Evolutionary conservation across 2,888 invertebrate genomes (phyloP).

Genomic region (Caenorhabditis virilis): DNA sequence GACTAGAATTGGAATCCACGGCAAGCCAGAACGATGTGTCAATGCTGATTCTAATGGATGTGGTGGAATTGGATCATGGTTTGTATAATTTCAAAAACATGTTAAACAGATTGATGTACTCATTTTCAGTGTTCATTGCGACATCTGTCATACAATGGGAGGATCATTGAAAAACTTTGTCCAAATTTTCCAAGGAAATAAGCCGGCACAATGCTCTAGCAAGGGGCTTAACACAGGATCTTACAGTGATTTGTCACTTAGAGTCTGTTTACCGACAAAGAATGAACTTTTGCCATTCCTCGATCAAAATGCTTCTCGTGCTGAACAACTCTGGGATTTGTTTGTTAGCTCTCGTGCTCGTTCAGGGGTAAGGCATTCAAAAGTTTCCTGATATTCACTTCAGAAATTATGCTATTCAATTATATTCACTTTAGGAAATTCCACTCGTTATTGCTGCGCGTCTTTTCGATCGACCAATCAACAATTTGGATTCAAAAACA

Average conservation of each 20-base stretch:
- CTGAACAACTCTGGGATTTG: constrained; percentile 67
- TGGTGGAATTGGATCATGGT: constrained; percentile 68
- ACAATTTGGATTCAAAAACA: constrained; percentile 60
- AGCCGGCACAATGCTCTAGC: constrained; percentile 64
- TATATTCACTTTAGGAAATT: too few relatives aligned
- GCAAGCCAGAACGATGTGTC: constrained; percentile 67
- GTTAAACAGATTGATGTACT: too few relatives aligned
- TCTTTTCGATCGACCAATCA: constrained; percentile 66
- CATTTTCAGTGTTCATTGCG: constrained; percentile 58
- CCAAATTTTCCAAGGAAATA: constrained; percentile 65
- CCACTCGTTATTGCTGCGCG: constrained; percentile 67
- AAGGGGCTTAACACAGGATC: constrained; percentile 61
- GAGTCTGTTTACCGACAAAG: constrained; percentile 67
- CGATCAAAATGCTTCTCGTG: constrained; percentile 65
- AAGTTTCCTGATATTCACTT: not conserved
- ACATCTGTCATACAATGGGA: constrained; percentile 66
- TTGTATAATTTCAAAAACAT: constrained; percentile 1
- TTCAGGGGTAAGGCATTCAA: constrained; percentile 41
- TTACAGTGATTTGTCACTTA: constrained; percentile 64
- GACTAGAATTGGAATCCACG: constrained; percentile 67
- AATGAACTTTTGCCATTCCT: constrained; percentile 67
- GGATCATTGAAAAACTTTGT: constrained; percentile 64
- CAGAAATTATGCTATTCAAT: constrained; percentile 6
- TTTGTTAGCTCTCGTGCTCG: constrained; percentile 66
- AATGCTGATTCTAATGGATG: constrained; percentile 66